Percentiles rank a stretch among this genome's conserved stretches.
These are phyloP conservation scores for Regulus satrapa DNA, from an alignment of 2,113 vertebrate genomes.

Conservation along the genomic window DNA sequence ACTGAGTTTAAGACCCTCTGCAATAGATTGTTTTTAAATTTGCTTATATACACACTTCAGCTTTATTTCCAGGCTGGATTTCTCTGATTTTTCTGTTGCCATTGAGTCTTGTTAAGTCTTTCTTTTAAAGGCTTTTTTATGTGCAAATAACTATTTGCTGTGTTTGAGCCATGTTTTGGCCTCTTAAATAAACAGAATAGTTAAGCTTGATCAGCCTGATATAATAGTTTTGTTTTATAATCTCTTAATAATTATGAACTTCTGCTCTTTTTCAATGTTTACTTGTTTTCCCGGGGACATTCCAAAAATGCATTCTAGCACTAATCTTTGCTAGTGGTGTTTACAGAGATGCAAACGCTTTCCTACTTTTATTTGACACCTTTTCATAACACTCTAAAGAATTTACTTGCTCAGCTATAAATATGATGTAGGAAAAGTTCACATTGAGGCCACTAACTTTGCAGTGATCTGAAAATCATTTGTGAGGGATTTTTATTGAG, in stretches of 20 bases:
- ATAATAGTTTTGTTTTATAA: neutral
- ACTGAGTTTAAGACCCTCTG: neutral
- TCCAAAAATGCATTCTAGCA: neutral
- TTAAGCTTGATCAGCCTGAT: neutral
- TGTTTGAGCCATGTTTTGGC: neutral
- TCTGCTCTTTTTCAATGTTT: neutral
- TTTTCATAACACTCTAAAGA: neutral
- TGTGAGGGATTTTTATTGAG: neutral
- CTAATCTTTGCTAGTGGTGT: neutral
- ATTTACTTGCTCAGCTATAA: neutral
- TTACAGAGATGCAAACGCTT: neutral
- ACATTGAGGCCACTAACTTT: neutral
- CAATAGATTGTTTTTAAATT: neutral
- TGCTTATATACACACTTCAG: neutral
- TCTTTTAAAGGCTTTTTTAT: neutral
- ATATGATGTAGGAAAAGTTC: neutral
- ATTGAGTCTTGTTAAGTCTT: neutral
- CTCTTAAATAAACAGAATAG: neutral
- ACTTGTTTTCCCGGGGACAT: neutral
- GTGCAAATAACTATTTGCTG: neutral
- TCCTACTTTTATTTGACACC: neutral
- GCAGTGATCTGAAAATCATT: neutral
- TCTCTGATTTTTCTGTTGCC: neutral
- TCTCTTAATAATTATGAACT: neutral
- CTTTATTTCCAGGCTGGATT: neutral